Evolutionary conservation across 2,113 vertebrate species (phyloP), one percentile per base, ranked within the genome.

Genomic region (Pseudorectes ferrugineus): DNA sequence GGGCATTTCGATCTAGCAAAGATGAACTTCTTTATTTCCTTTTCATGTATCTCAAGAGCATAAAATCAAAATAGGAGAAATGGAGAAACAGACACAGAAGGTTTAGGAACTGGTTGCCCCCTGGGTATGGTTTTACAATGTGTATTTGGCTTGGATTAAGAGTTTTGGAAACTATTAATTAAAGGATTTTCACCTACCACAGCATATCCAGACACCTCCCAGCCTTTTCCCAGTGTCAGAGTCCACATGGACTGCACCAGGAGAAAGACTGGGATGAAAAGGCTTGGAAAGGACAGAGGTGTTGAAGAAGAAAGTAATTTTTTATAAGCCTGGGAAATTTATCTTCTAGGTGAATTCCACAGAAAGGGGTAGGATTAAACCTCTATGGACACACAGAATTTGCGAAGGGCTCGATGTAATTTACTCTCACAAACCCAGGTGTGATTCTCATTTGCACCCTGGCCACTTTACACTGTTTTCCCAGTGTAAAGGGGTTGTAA

Each of bases 391-490:
- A 59, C 36, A 38, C 10, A 73, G 89, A 85, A 85, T 83, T 92
- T 85, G 38, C 0, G 0, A 77, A 85, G 74, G 79, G 46, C 63
- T 92, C 4, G 0, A 40, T 92, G 79, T 92, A 83, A 93, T 94
- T 92, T 85, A 92, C 55, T 83, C 74, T 89, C 63, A 85, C 85
- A 93, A 92, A 66, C 62, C 74, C 82, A 95, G 92, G 79, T 94
- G 92, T 63, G 88, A 95, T 94, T 90, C 78, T 94, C 85, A 95
- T 96, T 96, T 95, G 75, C 79, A 95, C 93, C 61, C 85, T 59
- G 67, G 59, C 89, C 89, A 95, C 94, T 97, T 93, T 80, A 83
- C 75, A 76, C 85, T 85, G 71, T 93, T 97, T 95, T 94, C 65
- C 24, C 57, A 81, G 88, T 67, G 90, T 71, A 90, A 92, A 93